These are phyloP conservation scores for Micrasema minimum DNA, from an alignment of 1,140 invertebrate genomes.

Conservation along the genomic window DNA sequence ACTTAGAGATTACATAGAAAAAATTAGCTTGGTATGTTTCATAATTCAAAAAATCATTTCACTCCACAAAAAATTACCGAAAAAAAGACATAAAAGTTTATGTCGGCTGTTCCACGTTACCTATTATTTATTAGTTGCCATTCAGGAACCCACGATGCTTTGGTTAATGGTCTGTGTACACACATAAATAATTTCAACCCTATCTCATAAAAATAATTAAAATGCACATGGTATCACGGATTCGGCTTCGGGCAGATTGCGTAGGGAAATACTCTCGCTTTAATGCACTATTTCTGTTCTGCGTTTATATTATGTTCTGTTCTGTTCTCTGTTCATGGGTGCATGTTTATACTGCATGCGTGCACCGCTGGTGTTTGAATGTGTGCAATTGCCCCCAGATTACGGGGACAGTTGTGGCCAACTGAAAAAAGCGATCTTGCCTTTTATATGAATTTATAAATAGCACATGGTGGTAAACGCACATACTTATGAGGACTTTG, in stretches of 20 bases:
- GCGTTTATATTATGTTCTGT: too few relatives aligned
- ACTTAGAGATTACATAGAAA: too few relatives aligned
- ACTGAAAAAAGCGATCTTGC: neutral
- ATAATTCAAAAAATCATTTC: too few relatives aligned
- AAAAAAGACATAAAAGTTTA: too few relatives aligned
- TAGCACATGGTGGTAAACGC: too few relatives aligned
- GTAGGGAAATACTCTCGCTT: slow-evolving; percentile 38
- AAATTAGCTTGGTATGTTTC: too few relatives aligned
- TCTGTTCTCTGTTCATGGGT: neutral
- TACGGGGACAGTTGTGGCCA: slow-evolving; percentile 12
- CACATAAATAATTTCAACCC: slow-evolving; percentile 54
- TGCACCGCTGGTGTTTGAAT: neutral
- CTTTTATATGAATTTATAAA: too few relatives aligned
- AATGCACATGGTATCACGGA: slow-evolving; percentile 47
- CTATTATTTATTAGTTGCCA: slow-evolving; percentile 48
- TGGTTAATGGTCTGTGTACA: slow-evolving; percentile 40
- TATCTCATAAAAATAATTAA: slow-evolving; percentile 54
- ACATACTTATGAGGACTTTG: too few relatives aligned
- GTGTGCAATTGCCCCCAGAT: slow-evolving; percentile 2
- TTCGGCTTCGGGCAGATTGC: slow-evolving; percentile 33
- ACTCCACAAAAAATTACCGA: too few relatives aligned
- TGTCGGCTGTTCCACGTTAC: too few relatives aligned
- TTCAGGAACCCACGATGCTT: slow-evolving; percentile 39
- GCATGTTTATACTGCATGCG: slow-evolving; percentile 41
- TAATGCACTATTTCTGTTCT: slow-evolving; percentile 52